These are phyloP conservation scores for Lamellibrachia luymesi DNA, from an alignment of 1,140 invertebrate genomes.

Conservation along the genomic window DNA sequence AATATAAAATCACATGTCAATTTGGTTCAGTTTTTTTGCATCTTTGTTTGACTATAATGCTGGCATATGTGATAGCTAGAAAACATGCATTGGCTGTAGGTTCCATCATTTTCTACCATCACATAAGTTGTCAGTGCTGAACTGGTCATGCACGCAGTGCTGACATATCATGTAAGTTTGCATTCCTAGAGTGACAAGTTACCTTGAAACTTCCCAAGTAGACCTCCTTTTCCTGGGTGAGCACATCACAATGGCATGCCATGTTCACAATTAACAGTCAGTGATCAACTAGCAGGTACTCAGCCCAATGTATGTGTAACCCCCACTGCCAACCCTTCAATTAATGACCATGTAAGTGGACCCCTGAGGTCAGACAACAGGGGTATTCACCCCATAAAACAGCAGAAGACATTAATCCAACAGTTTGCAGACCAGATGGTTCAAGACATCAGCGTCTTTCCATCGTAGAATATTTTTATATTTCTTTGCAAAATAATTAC, in stretches of 20 bases:
- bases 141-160: slow-evolving; percentile 2
- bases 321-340: not conserved
- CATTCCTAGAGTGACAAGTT: not conserved
- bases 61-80: slow-evolving; percentile 4
- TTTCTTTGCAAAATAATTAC: too few species aligned
- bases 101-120: not conserved
- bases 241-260: not conserved
- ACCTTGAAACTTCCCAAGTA: not conserved
- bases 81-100: not conserved
- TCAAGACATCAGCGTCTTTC: too few species aligned
- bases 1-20: not conserved
- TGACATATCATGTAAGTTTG: slow-evolving; percentile 5
- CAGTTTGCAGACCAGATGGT: too few species aligned
- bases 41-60: not conserved
- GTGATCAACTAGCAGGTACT: not conserved
- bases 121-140: not conserved
- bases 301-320: not conserved
- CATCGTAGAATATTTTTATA: too few species aligned
- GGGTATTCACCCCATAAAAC: not conserved
- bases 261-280: not conserved
- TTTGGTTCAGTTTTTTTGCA: not conserved
- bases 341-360: not conserved
- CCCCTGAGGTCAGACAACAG: not conserved
- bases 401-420: not conserved
- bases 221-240: not conserved